These are phyloP conservation scores for Chelon labrosus DNA, from an alignment of 2,797 vertebrate genomes.

Conservation along the genomic window DNA sequence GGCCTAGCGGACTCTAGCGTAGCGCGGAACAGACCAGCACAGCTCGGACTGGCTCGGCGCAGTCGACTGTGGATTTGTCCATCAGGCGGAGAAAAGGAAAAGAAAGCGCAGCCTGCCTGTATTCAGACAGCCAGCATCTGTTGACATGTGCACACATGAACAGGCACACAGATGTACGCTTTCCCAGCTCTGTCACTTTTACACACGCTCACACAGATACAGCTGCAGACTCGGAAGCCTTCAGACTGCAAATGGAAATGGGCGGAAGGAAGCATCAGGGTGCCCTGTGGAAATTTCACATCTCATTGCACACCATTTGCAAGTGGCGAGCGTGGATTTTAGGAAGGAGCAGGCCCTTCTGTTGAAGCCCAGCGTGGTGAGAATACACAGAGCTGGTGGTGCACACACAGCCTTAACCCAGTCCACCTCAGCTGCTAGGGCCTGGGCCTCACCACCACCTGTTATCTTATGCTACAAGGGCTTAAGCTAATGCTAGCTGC, in stretches of 20 bases:
- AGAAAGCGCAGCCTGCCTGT: slow-evolving; percentile 54
- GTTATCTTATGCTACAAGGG: slow-evolving; percentile 73
- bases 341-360: slow-evolving; percentile 76
- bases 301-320: slow-evolving; percentile 86
- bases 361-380: slow-evolving; percentile 64
- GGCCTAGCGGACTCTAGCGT: slow-evolving; percentile 44
- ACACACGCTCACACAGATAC: slow-evolving; percentile 48
- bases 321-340: slow-evolving; percentile 75
- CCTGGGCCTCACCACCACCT: slow-evolving; percentile 70
- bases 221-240: slow-evolving; percentile 67
- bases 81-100: slow-evolving; percentile 60
- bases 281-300: slow-evolving; percentile 84
- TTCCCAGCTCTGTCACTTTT: slow-evolving; percentile 44
- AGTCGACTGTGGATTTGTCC: slow-evolving; percentile 59
- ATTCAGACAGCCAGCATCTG: slow-evolving; percentile 77
- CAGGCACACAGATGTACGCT: slow-evolving; percentile 60
- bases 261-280: slow-evolving; percentile 75
- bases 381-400: slow-evolving; percentile 71
- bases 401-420: slow-evolving; percentile 50
- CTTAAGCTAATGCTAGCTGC: slow-evolving; percentile 76
- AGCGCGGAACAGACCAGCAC: slow-evolving; percentile 38
- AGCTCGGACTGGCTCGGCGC: slow-evolving; percentile 52
- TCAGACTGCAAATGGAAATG: slow-evolving; percentile 78
- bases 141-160: slow-evolving; percentile 58
- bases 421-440: slow-evolving; percentile 48